Base-by-base conservation (phyloP, 2,797 vertebrate species). In the Catharus ustulatus region DNA sequence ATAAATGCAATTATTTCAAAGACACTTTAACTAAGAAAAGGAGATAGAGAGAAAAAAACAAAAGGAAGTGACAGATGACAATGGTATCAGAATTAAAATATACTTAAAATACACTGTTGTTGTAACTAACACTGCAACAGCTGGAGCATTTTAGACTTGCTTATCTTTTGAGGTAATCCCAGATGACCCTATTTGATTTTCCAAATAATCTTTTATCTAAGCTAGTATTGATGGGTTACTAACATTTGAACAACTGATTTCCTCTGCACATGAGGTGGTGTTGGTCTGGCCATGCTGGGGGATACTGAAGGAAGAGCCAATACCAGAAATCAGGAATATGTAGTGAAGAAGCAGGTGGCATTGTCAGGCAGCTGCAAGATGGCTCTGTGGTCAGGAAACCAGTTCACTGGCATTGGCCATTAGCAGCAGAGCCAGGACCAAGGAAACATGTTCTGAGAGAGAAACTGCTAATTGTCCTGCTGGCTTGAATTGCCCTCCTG, bases 1-100 rank as follows among this genome's bases (percentile, higher is more conserved):
- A 75, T 71, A 91, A 93, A 90, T 78, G 19, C 13, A 73, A 49
- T 89, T 61, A 71, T 66, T 75, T 94, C n/a, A 84, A 64, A 94
- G 67, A 27, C 15, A 52, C 19, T 73, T 52, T 77, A 63, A 59
- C 66, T 63, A 73, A 68, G 59, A 49, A 78, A 87, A 76, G 26
- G n/a, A 85, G 93, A 76, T 45, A 34, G 21, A 75, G 46, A 43
- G 7, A 11, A 24, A 30, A 49, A 40, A 40, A 38, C 10, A 59
- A 90, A 78, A 32, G 21, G 27, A 66, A 36, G 3, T 51, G 52
- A 45, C 15, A 71, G 38, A 32, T n/a, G 6, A 45, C 29, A 89
- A 10, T 24, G 20, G 11, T 40, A 43, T 63, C 49, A 91, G 55
- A 72, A 63, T 27, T 55, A 8, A 49, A 80, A 66, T 48, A 74